Evolutionary conservation across 2,113 vertebrate genomes (phyloP).

Genomic region (Eulemur macaco): DNA sequence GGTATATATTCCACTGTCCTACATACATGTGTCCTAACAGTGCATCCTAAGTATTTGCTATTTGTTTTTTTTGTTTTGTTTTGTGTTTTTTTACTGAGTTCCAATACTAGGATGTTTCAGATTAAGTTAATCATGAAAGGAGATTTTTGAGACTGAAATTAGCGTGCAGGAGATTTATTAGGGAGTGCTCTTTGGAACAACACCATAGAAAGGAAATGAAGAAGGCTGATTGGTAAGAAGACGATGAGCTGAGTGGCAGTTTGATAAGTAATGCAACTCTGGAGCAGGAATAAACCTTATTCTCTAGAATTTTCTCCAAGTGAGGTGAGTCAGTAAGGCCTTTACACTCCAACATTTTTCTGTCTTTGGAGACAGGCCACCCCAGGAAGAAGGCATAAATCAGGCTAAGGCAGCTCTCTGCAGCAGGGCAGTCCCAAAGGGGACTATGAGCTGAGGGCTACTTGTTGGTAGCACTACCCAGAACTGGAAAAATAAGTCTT

Average conservation of each 20-base stretch:
- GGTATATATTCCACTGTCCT: no score
- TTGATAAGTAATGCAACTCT: neutral
- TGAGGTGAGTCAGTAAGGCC: neutral
- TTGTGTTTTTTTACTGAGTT: neutral
- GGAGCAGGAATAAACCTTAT: neutral
- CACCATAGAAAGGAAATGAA: neutral
- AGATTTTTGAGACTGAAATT: neutral
- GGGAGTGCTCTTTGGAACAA: neutral
- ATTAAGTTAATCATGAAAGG: neutral
- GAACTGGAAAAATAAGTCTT: neutral
- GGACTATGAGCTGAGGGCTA: neutral
- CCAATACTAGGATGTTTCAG: neutral
- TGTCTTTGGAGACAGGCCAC: neutral
- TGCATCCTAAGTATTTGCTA: no score
- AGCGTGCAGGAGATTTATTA: neutral
- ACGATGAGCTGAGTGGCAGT: neutral
- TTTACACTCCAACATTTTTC: neutral
- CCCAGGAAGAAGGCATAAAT: neutral
- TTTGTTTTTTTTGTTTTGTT: no score
- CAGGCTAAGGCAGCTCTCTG: neutral
- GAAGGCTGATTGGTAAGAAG: neutral
- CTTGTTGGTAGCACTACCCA: neutral
- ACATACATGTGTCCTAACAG: no score
- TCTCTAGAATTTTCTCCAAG: neutral
- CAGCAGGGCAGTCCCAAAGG: neutral